Evolutionary conservation across 2,113 vertebrate species (phyloP).

Genomic region (Acrocephalus arundinaceus): DNA sequence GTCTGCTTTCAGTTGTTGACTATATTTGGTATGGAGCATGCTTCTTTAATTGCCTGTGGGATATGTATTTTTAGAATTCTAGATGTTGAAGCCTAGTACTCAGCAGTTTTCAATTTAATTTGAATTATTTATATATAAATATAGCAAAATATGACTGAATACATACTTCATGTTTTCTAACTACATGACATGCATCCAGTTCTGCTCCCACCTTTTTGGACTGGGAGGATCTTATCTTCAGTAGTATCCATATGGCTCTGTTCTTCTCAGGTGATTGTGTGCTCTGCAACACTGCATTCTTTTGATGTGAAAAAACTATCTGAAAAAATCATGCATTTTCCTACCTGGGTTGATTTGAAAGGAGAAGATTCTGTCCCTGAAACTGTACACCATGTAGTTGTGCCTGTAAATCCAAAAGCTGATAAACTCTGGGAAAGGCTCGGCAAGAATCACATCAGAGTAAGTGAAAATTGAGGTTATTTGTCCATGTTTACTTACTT

Average conservation of each 20-base stretch:
- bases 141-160: background rate
- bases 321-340: slow-evolving; percentile 99
- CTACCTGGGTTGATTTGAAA: slow-evolving; percentile 98
- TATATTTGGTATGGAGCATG: background rate
- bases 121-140: background rate
- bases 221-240: background rate
- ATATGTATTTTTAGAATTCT: background rate
- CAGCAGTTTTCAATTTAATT: background rate
- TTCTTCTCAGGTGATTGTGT: slow-evolving; percentile 90
- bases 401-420: slow-evolving; percentile 89
- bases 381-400: slow-evolving; percentile 95
- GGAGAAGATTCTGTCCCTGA: slow-evolving; percentile 98
- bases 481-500: background rate
- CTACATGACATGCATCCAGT: background rate
- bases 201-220: background rate
- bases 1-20: background rate
- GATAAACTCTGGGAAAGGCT: slow-evolving; percentile 90
- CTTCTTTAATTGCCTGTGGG: background rate
- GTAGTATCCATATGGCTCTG: background rate
- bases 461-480: slow-evolving; percentile 43
- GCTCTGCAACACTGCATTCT: slow-evolving; percentile 96
- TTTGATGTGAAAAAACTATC: slow-evolving; percentile 98
- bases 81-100: background rate
- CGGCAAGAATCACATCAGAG: slow-evolving; percentile 87
- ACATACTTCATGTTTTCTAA: background rate